Evolutionary conservation across 2,113 vertebrate species (phyloP), one percentile per base, ranked within the genome.

Genomic region (Chamaetylas fuelleborni): DNA sequence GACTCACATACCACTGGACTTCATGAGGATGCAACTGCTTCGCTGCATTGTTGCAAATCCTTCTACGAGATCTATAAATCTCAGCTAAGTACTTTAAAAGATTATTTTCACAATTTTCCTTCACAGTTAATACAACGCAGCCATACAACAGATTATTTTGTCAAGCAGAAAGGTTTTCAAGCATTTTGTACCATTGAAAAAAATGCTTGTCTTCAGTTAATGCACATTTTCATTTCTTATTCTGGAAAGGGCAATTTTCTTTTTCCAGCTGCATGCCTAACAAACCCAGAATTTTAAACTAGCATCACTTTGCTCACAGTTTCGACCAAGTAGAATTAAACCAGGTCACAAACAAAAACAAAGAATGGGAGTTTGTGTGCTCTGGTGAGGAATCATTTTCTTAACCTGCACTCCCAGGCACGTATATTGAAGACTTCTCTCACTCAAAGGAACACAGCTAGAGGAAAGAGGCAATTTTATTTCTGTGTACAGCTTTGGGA

Each of bases 401-500:
- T 67, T 45, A 86, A 76, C 51, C 18, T 54, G 20, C n/a, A 67
- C 31, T 42, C 23, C 45, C 29, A 73, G 38, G 33, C 24, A 19
- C 7, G 18, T 40, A 51, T 69, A 22, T 33, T 85, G 31, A 91
- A 87, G n/a, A 1, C 23, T 86, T 71, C 31, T 23, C 40, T 82
- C 31, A 25, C 43, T 71, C 84, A 64, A 31, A 91, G 31, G 28
- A 82, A 67, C 6, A 71, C 33, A 76, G 33, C 53, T 57, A 76
- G 40, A 93, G 73, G 57, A 87, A 96, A 92, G 48, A 82, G 33
- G 22, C n/a, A 54, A 91, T 85, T 92, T 85, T 88, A 69, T 42
- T 88, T 92, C 62, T 61, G n/a, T 85, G 38, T 38, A 80, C 40
- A 92, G 36, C n/a, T 94, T 88, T 94, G 54, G 23, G 86, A 94